Evolutionary conservation across 2,888 invertebrate genomes (phyloP).

Genomic region (Trimorus sp.): DNA sequence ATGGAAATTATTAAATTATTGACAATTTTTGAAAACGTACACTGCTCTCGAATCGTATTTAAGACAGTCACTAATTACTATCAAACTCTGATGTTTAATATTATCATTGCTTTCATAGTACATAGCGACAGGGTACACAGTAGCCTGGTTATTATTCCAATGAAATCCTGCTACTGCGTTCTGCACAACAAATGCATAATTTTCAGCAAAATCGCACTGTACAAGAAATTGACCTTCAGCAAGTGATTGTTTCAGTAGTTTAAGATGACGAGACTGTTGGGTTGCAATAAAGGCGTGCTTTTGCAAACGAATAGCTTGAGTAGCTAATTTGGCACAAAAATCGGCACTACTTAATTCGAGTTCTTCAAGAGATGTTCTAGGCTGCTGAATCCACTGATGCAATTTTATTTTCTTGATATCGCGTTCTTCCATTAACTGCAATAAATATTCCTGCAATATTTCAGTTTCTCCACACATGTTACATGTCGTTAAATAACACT

Average conservation of each 20-base stretch:
- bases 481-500: slow-evolving; percentile 38
- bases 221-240: slow-evolving; percentile 33
- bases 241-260: background rate
- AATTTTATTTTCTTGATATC: slow-evolving; percentile 20
- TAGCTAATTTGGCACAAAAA: too few relatives aligned
- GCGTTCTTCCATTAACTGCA: too few relatives aligned
- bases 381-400: slow-evolving; percentile 13
- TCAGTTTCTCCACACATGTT: slow-evolving; percentile 20
- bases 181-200: slow-evolving; percentile 52
- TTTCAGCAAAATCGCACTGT: slow-evolving; percentile 58
- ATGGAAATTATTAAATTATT: too few relatives aligned
- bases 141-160: slow-evolving; percentile 64
- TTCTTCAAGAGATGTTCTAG: too few relatives aligned
- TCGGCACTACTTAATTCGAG: too few relatives aligned
- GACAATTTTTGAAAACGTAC: background rate
- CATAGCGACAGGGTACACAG: slow-evolving; percentile 46
- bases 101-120: slow-evolving; percentile 42
- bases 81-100: slow-evolving; percentile 44
- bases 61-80: slow-evolving; percentile 65
- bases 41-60: slow-evolving; percentile 65
- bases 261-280: slow-evolving; percentile 17
- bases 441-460: too few relatives aligned
- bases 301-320: too few relatives aligned
- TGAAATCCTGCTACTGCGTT: slow-evolving; percentile 48
- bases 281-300: slow-evolving; percentile 25